phyloP scores from a whole-genome alignment of 2,797 vertebrate genomes.

The Dermochelys coriacea region DNA sequence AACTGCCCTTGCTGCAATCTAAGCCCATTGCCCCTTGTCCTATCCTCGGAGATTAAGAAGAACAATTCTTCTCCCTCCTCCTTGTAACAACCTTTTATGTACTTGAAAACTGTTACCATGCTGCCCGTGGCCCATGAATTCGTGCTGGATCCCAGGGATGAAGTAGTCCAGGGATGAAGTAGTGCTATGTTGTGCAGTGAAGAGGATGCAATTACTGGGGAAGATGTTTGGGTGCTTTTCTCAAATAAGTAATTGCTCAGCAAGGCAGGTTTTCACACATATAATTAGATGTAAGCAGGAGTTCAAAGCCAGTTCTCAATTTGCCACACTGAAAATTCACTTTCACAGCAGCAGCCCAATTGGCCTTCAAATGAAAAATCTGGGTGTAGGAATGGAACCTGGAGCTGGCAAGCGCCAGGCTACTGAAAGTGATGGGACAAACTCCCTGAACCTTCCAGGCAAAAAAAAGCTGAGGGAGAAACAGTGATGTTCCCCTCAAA shows the following conservation, averaged over 20 bases:
- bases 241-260: neutral
- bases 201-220: neutral
- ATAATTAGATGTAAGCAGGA: neutral
- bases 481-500: neutral
- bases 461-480: neutral
- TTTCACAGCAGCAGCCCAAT: accelerated
- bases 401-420: neutral
- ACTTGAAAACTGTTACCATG: too few relatives aligned
- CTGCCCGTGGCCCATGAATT: neutral
- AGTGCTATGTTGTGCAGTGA: neutral
- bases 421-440: neutral
- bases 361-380: accelerated
- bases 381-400: neutral
- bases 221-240: neutral
- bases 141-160: neutral
- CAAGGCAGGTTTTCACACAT: neutral
- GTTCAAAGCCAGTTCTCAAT: accelerated
- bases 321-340: neutral
- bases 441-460: neutral
- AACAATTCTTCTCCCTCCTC: neutral
- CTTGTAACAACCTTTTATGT: neutral
- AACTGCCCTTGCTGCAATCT: too few relatives aligned
- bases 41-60: too few relatives aligned
- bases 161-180: neutral
- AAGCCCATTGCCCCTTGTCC: too few relatives aligned